phyloP scores from a whole-genome alignment of 2,797 vertebrate genomes.

The Carduelis carduelis region DNA sequence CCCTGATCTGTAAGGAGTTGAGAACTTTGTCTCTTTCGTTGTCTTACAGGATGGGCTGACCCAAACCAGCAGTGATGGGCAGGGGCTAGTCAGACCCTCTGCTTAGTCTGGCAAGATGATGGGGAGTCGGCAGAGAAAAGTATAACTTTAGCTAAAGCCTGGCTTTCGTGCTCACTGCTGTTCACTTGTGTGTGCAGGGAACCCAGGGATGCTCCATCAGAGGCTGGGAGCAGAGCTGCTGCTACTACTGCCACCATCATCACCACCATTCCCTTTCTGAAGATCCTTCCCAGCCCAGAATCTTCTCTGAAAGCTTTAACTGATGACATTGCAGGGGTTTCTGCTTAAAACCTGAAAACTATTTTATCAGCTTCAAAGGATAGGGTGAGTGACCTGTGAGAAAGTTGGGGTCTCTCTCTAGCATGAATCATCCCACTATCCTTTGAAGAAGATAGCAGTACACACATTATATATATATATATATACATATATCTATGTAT shows the following conservation, averaged over 20 bases:
- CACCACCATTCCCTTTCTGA: neutral
- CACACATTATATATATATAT: neutral
- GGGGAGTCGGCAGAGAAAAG: neutral
- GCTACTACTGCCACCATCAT: neutral
- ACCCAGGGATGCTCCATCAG: neutral
- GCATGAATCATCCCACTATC: neutral
- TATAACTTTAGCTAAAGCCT: neutral
- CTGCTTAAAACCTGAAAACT: neutral
- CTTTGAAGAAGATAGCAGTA: neutral
- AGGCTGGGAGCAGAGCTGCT: fast-evolving
- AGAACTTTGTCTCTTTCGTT: neutral
- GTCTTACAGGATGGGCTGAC: neutral
- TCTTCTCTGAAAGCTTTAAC: neutral
- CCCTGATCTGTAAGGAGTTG: neutral
- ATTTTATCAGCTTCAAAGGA: neutral
- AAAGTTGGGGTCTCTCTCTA: neutral
- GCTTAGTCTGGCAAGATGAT: neutral
- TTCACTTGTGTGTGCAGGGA: neutral
- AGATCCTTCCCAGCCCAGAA: neutral
- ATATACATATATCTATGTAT: neutral
- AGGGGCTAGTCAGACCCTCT: neutral
- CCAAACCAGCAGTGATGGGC: neutral
- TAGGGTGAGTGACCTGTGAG: neutral
- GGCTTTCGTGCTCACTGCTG: neutral
- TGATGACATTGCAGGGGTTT: neutral